Base-by-base conservation (phyloP, 92 coral and sea anemone genomes). In the Montipora capitata region DNA sequence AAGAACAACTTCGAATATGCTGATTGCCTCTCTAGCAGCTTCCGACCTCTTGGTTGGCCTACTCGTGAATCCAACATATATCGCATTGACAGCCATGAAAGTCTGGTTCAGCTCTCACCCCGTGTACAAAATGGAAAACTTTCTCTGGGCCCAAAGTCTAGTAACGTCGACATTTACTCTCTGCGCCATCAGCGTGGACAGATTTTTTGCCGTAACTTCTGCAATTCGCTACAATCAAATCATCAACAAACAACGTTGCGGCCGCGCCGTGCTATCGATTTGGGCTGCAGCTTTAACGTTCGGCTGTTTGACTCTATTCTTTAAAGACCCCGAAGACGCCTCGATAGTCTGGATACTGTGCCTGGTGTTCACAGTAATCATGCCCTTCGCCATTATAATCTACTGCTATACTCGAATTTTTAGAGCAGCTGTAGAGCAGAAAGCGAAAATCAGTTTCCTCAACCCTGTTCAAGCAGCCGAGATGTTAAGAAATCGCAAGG, bases 61-160 rank as follows among this genome's bases (percentile, higher is more conserved):
- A 13, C 35, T 92, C 15, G 77, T 83, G 45, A 82, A 83, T 43
- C 94, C 94, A 0, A n/a, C 82, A 1, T 88, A 92, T 72, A 78
- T 92, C 61, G 83, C 73, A 3, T 18, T 92, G 41, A 40, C 89
- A 3, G 69, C 62, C 2, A 41, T 39, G 13, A 66, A 68, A 4
- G 42, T 49, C 42, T 92, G 94, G 94, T 87, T 84, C 8, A 73
- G 89, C 2, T 54, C 48, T 41, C 72, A 72, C 42, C 13, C 43
- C 15, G 58, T 92, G n/a, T 89, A 92, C 92, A 88, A 83, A 77
- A 20, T 83, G 76, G 92, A 88, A 61, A 88, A 91, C 79, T 91
- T 86, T 18, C 76, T 91, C n/a, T 91, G 94, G 94, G 81, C 77
- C 15, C 94, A 91, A 51, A 66, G 87, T 40, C 49, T 86, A 49